These are phyloP conservation scores for Nasonia giraulti DNA, from an alignment of 1,140 invertebrate species.

Conservation along the genomic window DNA sequence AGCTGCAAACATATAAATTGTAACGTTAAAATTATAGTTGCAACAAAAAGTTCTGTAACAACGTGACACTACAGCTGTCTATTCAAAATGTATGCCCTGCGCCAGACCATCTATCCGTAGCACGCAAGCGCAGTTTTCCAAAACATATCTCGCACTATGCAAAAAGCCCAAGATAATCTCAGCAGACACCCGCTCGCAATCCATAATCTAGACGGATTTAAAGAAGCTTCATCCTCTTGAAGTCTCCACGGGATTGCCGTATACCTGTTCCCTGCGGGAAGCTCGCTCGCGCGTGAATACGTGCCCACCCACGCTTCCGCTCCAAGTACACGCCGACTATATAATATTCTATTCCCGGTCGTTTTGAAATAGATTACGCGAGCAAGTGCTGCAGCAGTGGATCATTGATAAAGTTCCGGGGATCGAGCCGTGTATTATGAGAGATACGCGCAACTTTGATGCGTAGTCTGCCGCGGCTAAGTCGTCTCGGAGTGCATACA, in stretches of 20 bases:
- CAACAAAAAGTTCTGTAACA: no score
- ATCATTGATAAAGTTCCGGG: constrained; percentile 36
- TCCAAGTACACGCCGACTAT: background rate
- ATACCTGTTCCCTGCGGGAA: background rate
- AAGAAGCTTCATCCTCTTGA: background rate
- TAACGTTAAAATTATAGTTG: no score
- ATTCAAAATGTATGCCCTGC: no score
- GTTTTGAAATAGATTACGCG: constrained; percentile 22
- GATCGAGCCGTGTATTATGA: background rate
- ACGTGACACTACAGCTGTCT: no score
- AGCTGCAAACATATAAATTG: no score
- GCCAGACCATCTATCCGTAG: no score
- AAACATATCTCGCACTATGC: no score
- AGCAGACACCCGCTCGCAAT: background rate
- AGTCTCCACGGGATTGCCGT: background rate
- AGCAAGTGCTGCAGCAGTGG: background rate
- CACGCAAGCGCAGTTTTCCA: no score
- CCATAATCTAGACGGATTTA: background rate
- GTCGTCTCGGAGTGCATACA: background rate
- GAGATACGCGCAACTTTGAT: background rate
- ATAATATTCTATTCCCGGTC: background rate
- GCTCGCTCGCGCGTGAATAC: background rate
- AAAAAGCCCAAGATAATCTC: background rate
- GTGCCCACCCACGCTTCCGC: background rate
- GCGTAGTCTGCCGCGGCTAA: background rate